Evolutionary conservation across 1,140 invertebrate species (phyloP).

Genomic region (Drosophila trapezifrons): DNA sequence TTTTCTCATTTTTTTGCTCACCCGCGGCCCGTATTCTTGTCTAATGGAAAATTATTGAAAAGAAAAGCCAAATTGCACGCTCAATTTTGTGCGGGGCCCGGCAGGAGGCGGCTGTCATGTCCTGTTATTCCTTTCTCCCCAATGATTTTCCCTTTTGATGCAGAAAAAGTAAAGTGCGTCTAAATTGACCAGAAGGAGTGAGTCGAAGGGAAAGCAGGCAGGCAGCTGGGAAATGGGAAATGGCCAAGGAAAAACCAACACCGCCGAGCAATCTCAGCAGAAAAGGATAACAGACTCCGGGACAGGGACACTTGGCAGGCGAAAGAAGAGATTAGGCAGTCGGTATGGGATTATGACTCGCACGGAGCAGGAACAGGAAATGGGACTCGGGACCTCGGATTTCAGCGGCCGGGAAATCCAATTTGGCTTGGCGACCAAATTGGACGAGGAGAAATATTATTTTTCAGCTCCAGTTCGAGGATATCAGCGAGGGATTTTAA

Average conservation of each 20-base stretch:
- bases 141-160: slow-evolving; percentile 53
- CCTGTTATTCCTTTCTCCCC: slow-evolving; percentile 37
- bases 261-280: slow-evolving; percentile 36
- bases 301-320: slow-evolving; percentile 22
- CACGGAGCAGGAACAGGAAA: not conserved
- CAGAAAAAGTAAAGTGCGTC: slow-evolving; percentile 65
- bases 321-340: slow-evolving; percentile 22
- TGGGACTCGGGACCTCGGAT: not conserved
- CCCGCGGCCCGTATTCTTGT: slow-evolving; percentile 44
- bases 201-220: not conserved
- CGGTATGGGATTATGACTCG: slow-evolving; percentile 5
- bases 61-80: slow-evolving; percentile 74
- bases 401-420: not conserved
- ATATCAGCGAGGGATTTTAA: no score
- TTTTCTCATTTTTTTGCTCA: slow-evolving; percentile 29
- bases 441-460: not conserved
- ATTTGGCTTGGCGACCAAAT: not conserved
- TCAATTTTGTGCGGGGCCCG: slow-evolving; percentile 61
- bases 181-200: slow-evolving; percentile 45
- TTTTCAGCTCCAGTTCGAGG: not conserved
- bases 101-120: slow-evolving; percentile 47
- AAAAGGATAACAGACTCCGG: slow-evolving; percentile 29
- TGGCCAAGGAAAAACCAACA: slow-evolving; percentile 4
- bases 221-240: not conserved
- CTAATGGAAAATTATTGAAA: slow-evolving; percentile 80